Conservation (phyloP, 2,797 vertebrate genomes). For the Parauchenoglanis ngamensis region DNA sequence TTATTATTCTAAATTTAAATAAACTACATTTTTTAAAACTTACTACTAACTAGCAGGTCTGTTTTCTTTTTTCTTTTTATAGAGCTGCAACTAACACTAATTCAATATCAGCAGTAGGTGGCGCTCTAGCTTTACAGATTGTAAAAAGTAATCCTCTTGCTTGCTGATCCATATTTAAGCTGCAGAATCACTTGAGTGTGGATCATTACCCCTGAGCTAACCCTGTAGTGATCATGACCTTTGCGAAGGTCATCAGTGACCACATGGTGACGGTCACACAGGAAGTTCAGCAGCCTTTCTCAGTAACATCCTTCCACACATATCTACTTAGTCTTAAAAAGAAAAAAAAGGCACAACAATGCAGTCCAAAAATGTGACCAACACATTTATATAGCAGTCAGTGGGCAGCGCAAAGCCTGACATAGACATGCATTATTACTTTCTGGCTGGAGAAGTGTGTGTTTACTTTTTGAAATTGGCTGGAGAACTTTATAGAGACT, state of each 20-base stretch:
- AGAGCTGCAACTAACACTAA: neutral
- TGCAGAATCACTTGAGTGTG: neutral
- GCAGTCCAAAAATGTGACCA: neutral
- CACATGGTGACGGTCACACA: slow-evolving; percentile 13
- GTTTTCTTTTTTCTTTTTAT: too few relatives aligned
- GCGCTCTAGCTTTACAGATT: slow-evolving; percentile 1
- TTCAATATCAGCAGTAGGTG: neutral
- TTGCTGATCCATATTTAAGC: neutral
- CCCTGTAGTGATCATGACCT: neutral
- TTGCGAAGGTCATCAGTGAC: neutral
- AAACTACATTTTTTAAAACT: too few relatives aligned
- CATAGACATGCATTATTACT: slow-evolving; percentile 2
- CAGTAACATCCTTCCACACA: neutral
- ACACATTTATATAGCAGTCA: neutral
- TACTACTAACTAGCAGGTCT: too few relatives aligned
- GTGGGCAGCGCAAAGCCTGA: neutral
- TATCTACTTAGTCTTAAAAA: neutral
- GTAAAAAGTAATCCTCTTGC: neutral
- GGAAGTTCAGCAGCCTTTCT: slow-evolving; percentile 29
- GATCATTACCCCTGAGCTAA: slow-evolving; percentile 27
- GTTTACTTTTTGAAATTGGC: slow-evolving; percentile 8
- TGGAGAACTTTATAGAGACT: neutral
- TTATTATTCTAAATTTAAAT: too few relatives aligned
- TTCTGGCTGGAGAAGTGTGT: neutral
- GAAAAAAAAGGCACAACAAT: neutral